Percentiles rank a stretch among this genome's conserved stretches.
Evolutionary conservation across 2,888 invertebrate species (phyloP).

Genomic region (Temnothorax ravouxi): DNA sequence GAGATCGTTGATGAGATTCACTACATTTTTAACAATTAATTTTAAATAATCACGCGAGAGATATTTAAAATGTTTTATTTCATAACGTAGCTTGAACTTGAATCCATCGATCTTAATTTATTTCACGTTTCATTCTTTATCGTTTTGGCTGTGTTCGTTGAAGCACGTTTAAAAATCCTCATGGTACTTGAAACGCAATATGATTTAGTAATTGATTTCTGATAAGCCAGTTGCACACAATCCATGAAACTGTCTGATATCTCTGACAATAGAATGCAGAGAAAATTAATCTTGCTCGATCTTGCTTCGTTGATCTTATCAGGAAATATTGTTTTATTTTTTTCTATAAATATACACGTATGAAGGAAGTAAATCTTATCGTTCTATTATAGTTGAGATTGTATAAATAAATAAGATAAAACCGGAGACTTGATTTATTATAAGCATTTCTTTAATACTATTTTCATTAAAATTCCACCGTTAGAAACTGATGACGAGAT

Average conservation of each 20-base stretch:
- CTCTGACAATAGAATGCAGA: background rate
- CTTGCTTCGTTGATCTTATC: background rate
- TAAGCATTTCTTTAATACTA: background rate
- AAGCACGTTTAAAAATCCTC: background rate
- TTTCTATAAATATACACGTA: background rate
- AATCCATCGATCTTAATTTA: background rate
- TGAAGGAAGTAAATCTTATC: background rate
- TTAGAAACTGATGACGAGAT: no score
- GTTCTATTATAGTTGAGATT: background rate
- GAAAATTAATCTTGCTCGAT: background rate
- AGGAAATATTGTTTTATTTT: background rate
- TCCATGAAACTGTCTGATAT: background rate
- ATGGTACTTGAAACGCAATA: background rate
- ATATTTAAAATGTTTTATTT: slow-evolving; percentile 8
- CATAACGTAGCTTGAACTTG: background rate
- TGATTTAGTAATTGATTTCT: background rate
- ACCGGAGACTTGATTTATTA: background rate
- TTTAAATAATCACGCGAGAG: background rate
- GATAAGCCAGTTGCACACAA: background rate
- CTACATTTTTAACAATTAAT: background rate
- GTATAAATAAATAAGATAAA: background rate
- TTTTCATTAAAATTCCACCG: background rate
- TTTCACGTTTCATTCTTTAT: background rate
- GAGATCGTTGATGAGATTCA: background rate
- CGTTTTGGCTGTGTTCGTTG: background rate